These are phyloP conservation scores for Scatophagus argus DNA, from an alignment of 2,113 vertebrate species.

Conservation along the genomic window DNA sequence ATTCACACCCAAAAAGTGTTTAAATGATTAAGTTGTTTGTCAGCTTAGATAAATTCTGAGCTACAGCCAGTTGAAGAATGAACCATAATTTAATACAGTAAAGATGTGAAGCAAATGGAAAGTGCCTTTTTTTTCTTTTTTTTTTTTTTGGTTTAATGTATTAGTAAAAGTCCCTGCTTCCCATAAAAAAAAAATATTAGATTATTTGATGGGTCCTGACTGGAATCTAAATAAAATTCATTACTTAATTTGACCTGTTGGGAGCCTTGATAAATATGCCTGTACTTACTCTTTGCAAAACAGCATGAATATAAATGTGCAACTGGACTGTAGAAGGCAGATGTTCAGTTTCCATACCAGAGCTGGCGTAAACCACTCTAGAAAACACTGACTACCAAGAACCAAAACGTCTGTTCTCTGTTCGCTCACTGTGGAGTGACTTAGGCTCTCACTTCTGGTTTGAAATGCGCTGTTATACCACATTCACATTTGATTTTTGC, in stretches of 20 bases:
- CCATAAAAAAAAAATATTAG: background rate
- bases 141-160: background rate
- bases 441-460: background rate
- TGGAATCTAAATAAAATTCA: background rate
- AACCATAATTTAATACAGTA: background rate
- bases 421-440: background rate
- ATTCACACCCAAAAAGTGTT: background rate
- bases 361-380: background rate
- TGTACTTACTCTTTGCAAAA: background rate
- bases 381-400: background rate
- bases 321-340: background rate
- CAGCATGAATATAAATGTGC: conserved; percentile 19
- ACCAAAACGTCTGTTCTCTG: background rate
- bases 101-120: background rate
- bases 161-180: background rate
- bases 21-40: background rate
- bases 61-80: background rate
- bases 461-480: background rate
- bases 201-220: background rate
- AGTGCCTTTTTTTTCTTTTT: too few relatives aligned
- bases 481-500: background rate
- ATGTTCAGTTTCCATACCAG: background rate
- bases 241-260: background rate
- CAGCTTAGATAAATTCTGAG: background rate
- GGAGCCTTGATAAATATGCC: conserved; percentile 4